phyloP scores from a whole-genome alignment of 2,888 invertebrate genomes.

The Apamea epomidion region DNA sequence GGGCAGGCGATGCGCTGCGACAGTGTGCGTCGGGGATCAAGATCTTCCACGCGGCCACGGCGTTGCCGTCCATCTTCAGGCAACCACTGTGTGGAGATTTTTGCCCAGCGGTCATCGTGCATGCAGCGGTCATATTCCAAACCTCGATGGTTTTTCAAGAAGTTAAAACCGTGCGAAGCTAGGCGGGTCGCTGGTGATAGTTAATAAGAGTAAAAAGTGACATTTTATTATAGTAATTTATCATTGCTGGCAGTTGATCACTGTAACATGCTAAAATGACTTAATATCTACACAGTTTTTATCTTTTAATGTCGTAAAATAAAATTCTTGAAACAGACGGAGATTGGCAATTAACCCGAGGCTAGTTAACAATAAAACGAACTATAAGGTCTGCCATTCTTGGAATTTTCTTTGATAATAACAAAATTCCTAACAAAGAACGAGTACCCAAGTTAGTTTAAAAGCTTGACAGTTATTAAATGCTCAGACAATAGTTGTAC shows the following conservation, averaged over 20 bases:
- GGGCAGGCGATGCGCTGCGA: too few species aligned
- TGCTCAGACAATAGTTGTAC: conserved; percentile 36
- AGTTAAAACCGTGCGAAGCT: background rate
- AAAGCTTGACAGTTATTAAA: conserved; percentile 50
- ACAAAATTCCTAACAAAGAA: conserved; percentile 29
- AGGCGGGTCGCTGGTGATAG: background rate
- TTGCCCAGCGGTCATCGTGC: too few species aligned
- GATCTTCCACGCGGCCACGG: too few species aligned
- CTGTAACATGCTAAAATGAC: background rate
- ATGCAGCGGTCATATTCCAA: too few species aligned
- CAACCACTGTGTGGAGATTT: too few species aligned
- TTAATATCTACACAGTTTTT: background rate
- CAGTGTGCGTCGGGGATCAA: too few species aligned
- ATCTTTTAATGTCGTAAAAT: background rate
- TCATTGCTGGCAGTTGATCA: background rate
- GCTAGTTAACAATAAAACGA: conserved; percentile 1
- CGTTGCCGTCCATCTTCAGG: too few species aligned
- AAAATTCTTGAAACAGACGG: background rate
- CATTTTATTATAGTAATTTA: background rate
- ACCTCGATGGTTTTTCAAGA: background rate
- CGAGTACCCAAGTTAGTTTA: conserved; percentile 25
- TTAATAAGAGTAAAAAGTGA: background rate
- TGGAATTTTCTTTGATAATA: conserved; percentile 13
- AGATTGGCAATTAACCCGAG: background rate
- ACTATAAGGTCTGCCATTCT: background rate